phyloP scores from a whole-genome alignment of 2,797 vertebrate genomes.

The Pseudocheirus occidentalis region DNA sequence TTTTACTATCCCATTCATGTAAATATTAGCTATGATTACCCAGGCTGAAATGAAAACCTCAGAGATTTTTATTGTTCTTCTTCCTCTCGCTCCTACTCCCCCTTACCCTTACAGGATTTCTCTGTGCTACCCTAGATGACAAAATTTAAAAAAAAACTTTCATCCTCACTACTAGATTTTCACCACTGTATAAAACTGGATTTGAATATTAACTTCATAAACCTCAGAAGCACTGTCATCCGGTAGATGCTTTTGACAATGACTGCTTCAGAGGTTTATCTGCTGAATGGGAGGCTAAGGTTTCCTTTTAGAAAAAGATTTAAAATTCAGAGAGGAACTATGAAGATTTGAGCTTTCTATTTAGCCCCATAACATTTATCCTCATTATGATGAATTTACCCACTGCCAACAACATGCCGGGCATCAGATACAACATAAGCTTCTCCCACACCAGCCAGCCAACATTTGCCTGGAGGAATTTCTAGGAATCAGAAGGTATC shows the following conservation, averaged over 20 bases:
- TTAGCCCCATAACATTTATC: constrained; percentile 11
- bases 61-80: neutral
- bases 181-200: constrained; percentile 41
- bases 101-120: constrained; percentile 16
- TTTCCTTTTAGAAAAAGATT: constrained; percentile 46
- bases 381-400: constrained; percentile 35
- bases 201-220: constrained; percentile 13
- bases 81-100: neutral
- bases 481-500: neutral
- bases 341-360: constrained; percentile 19
- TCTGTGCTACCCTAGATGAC: constrained; percentile 50
- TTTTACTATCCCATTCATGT: neutral
- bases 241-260: constrained; percentile 33
- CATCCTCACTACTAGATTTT: constrained; percentile 46
- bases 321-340: constrained; percentile 43
- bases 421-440: neutral
- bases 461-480: neutral
- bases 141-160: constrained; percentile 44
- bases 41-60: neutral
- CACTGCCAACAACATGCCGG: neutral
- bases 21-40: neutral
- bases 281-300: neutral
- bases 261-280: constrained; percentile 50
- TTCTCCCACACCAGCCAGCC: neutral
- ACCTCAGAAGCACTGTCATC: too few species aligned